These are phyloP conservation scores for Crax fasciolata DNA, from an alignment of 2,797 vertebrate genomes.

Conservation along the genomic window DNA sequence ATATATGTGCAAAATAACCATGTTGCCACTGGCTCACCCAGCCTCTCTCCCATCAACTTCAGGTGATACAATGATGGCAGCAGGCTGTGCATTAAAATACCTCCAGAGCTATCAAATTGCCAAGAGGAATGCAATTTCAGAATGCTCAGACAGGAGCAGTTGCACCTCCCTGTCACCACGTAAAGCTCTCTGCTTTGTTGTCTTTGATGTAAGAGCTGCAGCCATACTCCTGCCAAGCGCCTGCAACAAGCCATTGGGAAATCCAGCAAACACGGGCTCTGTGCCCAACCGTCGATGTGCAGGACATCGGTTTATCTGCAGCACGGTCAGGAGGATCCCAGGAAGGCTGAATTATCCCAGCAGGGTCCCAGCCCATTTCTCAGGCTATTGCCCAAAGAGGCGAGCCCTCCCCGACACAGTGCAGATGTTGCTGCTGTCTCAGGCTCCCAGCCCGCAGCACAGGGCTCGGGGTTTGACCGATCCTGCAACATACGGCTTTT, in stretches of 20 bases:
- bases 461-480: not conserved
- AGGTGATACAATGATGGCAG: not conserved
- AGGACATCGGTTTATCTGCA: not conserved
- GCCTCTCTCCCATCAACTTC: not conserved
- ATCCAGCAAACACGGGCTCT: not conserved
- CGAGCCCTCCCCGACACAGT: not conserved
- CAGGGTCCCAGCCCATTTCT: not conserved
- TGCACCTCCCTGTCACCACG: rapidly evolving
- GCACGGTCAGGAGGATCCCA: not conserved
- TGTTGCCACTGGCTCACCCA: rapidly evolving
- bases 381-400: not conserved
- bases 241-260: not conserved
- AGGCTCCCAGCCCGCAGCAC: not conserved
- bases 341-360: not conserved
- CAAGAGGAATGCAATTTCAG: not conserved
- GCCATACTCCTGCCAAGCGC: not conserved
- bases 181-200: not conserved
- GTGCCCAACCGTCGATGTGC: rapidly evolving
- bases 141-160: not conserved
- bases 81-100: not conserved
- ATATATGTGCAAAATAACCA: not conserved
- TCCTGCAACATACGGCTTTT: not conserved
- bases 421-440: not conserved
- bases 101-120: not conserved
- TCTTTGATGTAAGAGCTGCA: not conserved